These are phyloP conservation scores for Thaleichthys pacificus DNA, from an alignment of 2,797 vertebrate species.

Conservation along the genomic window DNA sequence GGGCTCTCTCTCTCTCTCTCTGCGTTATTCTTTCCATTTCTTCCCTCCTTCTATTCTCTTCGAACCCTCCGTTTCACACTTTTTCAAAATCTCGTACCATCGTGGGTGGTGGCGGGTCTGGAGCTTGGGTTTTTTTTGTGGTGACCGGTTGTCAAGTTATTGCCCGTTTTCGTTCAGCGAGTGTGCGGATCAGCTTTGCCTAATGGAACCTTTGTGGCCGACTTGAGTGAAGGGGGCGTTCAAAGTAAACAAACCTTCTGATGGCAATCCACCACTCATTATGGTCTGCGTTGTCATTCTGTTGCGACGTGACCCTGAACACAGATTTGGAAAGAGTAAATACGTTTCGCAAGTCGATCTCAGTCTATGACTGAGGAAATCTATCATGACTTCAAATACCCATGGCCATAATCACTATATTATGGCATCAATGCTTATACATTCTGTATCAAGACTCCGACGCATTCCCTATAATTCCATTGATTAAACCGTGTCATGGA, in stretches of 20 bases:
- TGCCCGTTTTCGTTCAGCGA: not conserved
- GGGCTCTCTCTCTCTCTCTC: constrained; percentile 15
- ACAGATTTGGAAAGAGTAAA: too few relatives aligned
- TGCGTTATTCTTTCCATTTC: constrained; percentile 16
- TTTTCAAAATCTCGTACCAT: constrained; percentile 60
- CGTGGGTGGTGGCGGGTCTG: constrained; percentile 67
- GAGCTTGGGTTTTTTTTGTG: constrained; percentile 19
- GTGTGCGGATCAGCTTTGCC: not conserved
- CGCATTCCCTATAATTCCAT: constrained; percentile 14
- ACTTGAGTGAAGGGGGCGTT: not conserved
- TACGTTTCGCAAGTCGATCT: too few relatives aligned
- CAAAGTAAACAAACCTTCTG: not conserved
- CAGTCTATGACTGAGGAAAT: too few relatives aligned
- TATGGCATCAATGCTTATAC: not conserved
- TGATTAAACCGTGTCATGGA: constrained; percentile 34
- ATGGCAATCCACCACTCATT: too few relatives aligned
- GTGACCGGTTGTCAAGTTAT: not conserved
- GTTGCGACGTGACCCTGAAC: too few relatives aligned
- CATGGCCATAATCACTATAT: too few relatives aligned
- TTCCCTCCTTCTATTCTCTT: constrained; percentile 56
- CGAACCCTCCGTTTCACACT: constrained; percentile 68
- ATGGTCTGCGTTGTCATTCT: too few relatives aligned
- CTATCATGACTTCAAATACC: too few relatives aligned
- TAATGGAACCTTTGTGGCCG: not conserved
- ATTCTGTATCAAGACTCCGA: not conserved